These are phyloP conservation scores for Bubo blakistoni DNA, from an alignment of 2,113 vertebrate species.

Conservation along the genomic window DNA sequence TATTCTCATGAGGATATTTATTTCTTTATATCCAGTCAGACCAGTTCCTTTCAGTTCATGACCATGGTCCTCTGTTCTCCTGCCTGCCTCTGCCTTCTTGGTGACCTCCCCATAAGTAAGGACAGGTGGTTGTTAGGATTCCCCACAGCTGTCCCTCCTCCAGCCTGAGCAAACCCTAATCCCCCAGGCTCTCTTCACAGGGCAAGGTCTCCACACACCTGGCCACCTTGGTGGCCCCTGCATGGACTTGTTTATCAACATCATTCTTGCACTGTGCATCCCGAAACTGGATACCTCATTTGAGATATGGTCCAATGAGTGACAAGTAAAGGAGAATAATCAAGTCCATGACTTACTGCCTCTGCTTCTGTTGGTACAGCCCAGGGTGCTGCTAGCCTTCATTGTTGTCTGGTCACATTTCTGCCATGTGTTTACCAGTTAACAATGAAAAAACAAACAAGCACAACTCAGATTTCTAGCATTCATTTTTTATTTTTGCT, in stretches of 20 bases:
- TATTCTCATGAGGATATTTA: neutral
- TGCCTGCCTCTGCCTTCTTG: neutral
- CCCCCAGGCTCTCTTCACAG: neutral
- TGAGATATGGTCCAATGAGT: neutral
- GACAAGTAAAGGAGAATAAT: neutral
- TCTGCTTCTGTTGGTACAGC: neutral
- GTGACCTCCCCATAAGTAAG: neutral
- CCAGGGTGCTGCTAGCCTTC: neutral
- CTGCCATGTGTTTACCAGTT: neutral
- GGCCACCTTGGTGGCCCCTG: no score
- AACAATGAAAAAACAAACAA: neutral
- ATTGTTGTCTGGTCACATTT: neutral
- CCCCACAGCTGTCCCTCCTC: neutral
- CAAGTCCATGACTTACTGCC: neutral
- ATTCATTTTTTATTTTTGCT: neutral
- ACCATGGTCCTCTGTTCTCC: neutral
- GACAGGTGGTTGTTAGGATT: neutral
- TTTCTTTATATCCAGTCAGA: neutral
- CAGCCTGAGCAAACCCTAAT: neutral
- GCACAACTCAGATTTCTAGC: neutral
- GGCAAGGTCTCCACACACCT: neutral
- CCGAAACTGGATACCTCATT: neutral
- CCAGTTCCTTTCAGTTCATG: neutral
- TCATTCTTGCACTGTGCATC: neutral
- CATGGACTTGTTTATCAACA: neutral